phyloP scores from a whole-genome alignment of 2,113 vertebrate species.

The Thunnus thynnus region DNA sequence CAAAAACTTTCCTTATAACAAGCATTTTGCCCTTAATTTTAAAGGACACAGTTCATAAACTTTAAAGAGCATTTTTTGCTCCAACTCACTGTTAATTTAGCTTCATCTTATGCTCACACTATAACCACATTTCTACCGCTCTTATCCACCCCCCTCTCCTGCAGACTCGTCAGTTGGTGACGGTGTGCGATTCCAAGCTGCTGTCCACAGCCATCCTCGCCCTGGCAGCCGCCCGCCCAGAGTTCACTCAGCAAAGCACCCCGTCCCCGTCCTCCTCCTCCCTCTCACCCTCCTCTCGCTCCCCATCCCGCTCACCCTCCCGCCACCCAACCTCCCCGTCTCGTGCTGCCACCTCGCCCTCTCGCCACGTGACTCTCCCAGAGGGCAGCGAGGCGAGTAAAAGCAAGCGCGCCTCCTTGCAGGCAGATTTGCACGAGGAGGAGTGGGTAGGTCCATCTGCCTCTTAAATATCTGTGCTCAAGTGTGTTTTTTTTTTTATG shows the following conservation, averaged over 20 bases:
- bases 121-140: not conserved
- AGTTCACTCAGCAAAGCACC: constrained; percentile 90
- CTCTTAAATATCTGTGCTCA: not conserved
- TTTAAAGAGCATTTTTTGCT: not conserved
- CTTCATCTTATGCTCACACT: not conserved
- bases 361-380: constrained; percentile 85
- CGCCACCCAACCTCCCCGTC: constrained; percentile 88
- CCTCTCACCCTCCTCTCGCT: constrained; percentile 89
- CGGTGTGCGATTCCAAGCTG: constrained; percentile 95
- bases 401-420: constrained; percentile 91
- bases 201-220: constrained; percentile 94
- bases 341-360: constrained; percentile 89
- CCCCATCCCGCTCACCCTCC: constrained; percentile 77
- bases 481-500: not conserved
- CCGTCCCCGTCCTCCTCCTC: constrained; percentile 92
- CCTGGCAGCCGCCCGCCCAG: constrained; percentile 92
- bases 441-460: constrained; percentile 91
- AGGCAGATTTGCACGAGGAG: constrained; percentile 93
- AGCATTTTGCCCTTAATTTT: not conserved
- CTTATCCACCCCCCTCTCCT: not conserved
- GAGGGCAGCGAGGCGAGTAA: constrained; percentile 89
- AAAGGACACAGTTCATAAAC: constrained; percentile 1
- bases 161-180: constrained; percentile 96
- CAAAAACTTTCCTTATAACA: not conserved
- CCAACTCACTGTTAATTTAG: not conserved